Evolutionary conservation across 64 coral and sea anemone genomes (phyloP).

Genomic region (Orbicella faveolata): DNA sequence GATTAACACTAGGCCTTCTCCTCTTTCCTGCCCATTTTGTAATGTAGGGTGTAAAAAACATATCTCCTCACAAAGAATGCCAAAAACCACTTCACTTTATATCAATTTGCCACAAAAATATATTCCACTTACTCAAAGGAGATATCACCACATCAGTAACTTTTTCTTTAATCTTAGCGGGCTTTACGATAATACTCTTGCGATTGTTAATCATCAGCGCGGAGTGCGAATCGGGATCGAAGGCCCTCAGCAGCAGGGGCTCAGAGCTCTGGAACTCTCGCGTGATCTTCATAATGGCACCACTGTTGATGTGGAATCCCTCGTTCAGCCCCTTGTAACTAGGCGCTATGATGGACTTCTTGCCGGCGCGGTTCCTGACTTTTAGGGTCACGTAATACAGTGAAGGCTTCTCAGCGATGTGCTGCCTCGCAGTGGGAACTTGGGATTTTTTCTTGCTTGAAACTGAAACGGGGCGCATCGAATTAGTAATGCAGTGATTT

Average conservation of each 20-base stretch:
- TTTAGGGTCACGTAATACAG: conserved; percentile 83
- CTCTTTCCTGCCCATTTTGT: too few relatives aligned
- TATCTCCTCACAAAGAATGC: too few relatives aligned
- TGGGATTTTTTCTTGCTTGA: conserved; percentile 14
- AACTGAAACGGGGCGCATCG: neutral
- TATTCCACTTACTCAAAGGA: conserved; percentile 63
- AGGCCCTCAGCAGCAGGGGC: conserved; percentile 66
- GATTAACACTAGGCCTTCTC: too few relatives aligned
- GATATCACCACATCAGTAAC: conserved; percentile 52
- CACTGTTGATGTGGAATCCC: conserved; percentile 79
- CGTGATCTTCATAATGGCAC: conserved; percentile 87
- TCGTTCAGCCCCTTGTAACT: conserved; percentile 51
- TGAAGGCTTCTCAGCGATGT: conserved; percentile 36
- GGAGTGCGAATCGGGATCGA: conserved; percentile 60
- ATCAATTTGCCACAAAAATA: too few relatives aligned
- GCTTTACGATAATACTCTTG: conserved; percentile 63
- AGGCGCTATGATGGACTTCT: conserved; percentile 77
- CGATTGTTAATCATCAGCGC: conserved; percentile 75
- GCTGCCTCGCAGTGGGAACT: conserved; percentile 8
- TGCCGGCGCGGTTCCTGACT: conserved; percentile 80
- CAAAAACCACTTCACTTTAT: too few relatives aligned
- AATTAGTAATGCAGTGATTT: too few relatives aligned
- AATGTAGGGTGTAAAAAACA: too few relatives aligned
- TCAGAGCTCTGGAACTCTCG: conserved; percentile 63
- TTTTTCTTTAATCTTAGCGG: conserved; percentile 46